These are phyloP conservation scores for Drosophila repletoides DNA, from an alignment of 1,140 invertebrate species.

Conservation along the genomic window DNA sequence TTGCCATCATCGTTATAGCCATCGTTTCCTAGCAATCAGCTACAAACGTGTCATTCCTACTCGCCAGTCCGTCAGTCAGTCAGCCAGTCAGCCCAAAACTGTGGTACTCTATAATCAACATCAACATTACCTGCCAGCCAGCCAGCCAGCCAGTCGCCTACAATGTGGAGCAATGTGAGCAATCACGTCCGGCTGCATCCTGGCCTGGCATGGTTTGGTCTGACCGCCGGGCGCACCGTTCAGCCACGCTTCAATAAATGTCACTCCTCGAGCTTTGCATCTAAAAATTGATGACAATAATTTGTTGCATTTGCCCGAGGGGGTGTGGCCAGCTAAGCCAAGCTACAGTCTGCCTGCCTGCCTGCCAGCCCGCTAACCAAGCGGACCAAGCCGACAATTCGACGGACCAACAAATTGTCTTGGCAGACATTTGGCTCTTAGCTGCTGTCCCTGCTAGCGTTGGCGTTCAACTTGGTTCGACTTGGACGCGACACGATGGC, in stretches of 20 bases:
- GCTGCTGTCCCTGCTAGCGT: constrained; percentile 40
- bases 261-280: constrained; percentile 78
- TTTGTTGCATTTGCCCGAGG: constrained; percentile 74
- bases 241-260: constrained; percentile 74
- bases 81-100: constrained; percentile 11
- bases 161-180: constrained; percentile 70
- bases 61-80: constrained; percentile 12
- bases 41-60: constrained; percentile 66
- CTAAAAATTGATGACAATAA: constrained; percentile 80
- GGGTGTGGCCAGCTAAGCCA: constrained; percentile 67
- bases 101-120: constrained; percentile 59
- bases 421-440: constrained; percentile 61
- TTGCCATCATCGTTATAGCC: constrained; percentile 7
- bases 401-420: constrained; percentile 58
- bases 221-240: constrained; percentile 43
- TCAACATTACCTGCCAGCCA: constrained; percentile 50
- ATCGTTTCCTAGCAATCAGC: constrained; percentile 74
- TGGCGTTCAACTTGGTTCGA: constrained; percentile 10
- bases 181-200: constrained; percentile 53
- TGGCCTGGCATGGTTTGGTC: constrained; percentile 22
- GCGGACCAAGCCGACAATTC: background rate
- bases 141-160: constrained; percentile 29
- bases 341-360: too few relatives aligned
- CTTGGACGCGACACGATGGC: constrained; percentile 29
- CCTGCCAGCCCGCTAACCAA: constrained; percentile 23